Percentiles rank a stretch among this genome's conserved stretches.
Conservation (phyloP, 2,113 vertebrate genomes). For the Ahaetulla prasina region DNA sequence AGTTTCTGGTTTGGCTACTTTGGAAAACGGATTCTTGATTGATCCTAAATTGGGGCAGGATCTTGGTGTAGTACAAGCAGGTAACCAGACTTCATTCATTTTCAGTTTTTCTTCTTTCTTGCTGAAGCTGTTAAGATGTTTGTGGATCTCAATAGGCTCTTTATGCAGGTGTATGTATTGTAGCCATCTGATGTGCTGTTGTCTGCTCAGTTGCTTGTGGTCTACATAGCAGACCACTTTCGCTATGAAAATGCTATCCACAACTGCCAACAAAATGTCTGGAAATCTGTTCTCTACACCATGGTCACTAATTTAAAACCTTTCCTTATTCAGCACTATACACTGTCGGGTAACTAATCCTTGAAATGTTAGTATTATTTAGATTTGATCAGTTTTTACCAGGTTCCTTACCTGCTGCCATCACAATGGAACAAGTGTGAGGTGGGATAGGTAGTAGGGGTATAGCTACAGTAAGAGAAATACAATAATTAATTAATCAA, state of each 20-base stretch:
- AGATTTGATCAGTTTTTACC: background rate
- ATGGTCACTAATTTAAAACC: background rate
- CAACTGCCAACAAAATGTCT: background rate
- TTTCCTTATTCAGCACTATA: background rate
- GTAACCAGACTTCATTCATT: background rate
- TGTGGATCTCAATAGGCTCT: background rate
- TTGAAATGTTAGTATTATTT: background rate
- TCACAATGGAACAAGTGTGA: background rate
- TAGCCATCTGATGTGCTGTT: background rate
- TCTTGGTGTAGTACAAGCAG: background rate
- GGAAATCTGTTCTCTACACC: background rate
- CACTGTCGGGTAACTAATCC: background rate
- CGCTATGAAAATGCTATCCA: background rate
- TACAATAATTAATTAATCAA: slow-evolving; percentile 31
- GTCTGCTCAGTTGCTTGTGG: background rate
- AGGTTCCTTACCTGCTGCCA: slow-evolving; percentile 25
- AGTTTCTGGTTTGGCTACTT: background rate
- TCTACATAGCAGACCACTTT: background rate
- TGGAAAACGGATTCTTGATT: background rate
- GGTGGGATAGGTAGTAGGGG: background rate
- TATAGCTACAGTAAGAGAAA: slow-evolving; percentile 11
- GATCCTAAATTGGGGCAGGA: background rate
- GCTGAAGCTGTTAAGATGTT: background rate
- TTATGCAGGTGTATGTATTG: background rate
- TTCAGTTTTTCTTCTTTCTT: background rate